Conservation (phyloP, 2,113 vertebrate species). For the Mormyrus lacerda region DNA sequence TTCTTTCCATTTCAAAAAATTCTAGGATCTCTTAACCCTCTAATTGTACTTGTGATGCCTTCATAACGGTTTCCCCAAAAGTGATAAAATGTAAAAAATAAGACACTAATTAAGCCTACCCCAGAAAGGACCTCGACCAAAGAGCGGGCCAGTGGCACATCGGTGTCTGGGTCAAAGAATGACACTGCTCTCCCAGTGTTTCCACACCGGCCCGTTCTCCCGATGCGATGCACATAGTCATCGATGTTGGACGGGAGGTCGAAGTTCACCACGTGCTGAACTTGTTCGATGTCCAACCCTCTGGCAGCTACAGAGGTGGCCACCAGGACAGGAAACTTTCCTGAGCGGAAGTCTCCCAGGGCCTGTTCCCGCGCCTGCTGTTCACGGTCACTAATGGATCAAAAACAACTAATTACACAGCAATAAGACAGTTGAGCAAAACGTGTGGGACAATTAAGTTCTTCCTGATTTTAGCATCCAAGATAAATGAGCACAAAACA, state of each 20-base stretch:
- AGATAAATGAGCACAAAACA: too few relatives aligned
- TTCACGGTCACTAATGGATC: slow-evolving; percentile 70
- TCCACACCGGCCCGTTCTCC: slow-evolving; percentile 88
- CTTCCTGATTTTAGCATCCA: too few relatives aligned
- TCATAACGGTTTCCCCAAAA: too few relatives aligned
- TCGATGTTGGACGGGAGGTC: slow-evolving; percentile 81
- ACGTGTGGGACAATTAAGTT: too few relatives aligned
- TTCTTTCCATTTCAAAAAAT: background rate
- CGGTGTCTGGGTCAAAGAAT: slow-evolving; percentile 70
- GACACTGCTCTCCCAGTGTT: slow-evolving; percentile 78
- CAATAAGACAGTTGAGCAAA: too few relatives aligned
- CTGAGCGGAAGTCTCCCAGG: slow-evolving; percentile 75
- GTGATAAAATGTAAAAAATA: background rate
- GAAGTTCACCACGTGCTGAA: slow-evolving; percentile 89
- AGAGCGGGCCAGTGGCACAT: slow-evolving; percentile 63
- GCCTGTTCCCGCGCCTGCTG: slow-evolving; percentile 82
- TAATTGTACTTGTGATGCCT: too few relatives aligned
- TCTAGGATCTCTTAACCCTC: background rate
- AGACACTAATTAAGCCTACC: background rate
- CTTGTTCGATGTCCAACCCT: slow-evolving; percentile 86
- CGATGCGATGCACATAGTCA: slow-evolving; percentile 91
- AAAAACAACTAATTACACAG: too few relatives aligned
- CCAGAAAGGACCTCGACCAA: slow-evolving; percentile 71
- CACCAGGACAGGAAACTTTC: slow-evolving; percentile 77
- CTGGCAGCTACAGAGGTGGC: slow-evolving; percentile 90